Evolutionary conservation across 2,797 vertebrate species (phyloP), one percentile per base, ranked within the genome.

Genomic region (Parauchenoglanis punctatus): DNA sequence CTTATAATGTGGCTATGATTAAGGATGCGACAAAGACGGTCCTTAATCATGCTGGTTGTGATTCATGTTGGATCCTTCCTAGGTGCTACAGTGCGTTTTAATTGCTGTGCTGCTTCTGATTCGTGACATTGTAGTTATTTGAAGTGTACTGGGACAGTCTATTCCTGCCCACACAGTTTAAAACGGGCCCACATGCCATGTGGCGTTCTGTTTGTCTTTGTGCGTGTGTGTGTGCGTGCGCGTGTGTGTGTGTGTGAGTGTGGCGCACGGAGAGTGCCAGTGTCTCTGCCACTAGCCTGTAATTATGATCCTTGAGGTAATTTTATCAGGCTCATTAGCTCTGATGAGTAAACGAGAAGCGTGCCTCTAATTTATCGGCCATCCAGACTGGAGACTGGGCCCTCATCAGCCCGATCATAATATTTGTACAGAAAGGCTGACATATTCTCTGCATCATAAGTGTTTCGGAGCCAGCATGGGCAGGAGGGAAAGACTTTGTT

Each of bases 241-340:
- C 67, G 89, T 80, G 87, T 86, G 81, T 68, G 89, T 86, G 52
- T 52, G 81, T 68, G 81, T 65, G 88, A 59, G 70, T 86, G 85
- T 86, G 88, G 49, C 83, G 70, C 92, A 92, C 94, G 93, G 91
- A 91, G 85, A 91, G 89, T 94, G 94, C 94, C 94, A 95, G 92
- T 93, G 93, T 95, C 94, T 95, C 88, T 95, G 96, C 95, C 96
- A 96, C 96, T 89, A 95, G 95, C 95, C 96, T 97, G 96, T 97
- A 98, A 98, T 98, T 97, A 97, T 97, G 95, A 96, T 97, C 96
- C 97, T 96, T 88, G 95, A 97, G 97, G 97, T 97, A 97, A 97
- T 98, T 97, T 97, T 97, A 97, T 97, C 96, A 95, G 95, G 95
- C 96, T 98, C 97, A 97, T 98, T 98, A 98, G 96, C 96, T 96